Percentiles rank a stretch among this genome's conserved stretches.
Conservation (phyloP, 2,113 vertebrate species). For the Columba livia region DNA sequence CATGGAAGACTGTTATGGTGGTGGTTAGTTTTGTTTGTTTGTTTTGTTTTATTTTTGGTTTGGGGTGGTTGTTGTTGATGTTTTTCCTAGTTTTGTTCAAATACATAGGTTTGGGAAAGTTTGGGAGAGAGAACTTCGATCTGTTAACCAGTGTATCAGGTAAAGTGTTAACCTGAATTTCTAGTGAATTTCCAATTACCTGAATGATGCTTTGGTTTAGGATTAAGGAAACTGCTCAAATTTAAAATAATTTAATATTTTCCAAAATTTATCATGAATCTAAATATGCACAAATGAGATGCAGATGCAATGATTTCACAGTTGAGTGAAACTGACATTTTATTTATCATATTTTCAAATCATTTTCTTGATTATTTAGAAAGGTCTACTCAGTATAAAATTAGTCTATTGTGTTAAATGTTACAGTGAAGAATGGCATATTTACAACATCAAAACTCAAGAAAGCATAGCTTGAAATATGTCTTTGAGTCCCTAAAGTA, state of each 20-base stretch:
- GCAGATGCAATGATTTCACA: not conserved
- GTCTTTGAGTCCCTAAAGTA: not conserved
- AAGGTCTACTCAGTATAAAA: not conserved
- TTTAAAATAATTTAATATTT: not conserved
- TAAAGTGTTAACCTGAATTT: not conserved
- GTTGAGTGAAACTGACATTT: not conserved
- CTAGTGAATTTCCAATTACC: not conserved
- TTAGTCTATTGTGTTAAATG: not conserved
- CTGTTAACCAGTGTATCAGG: not conserved
- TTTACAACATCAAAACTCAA: conserved; percentile 15
- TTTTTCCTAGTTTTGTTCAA: not conserved
- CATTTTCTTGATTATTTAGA: not conserved
- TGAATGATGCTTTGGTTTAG: not conserved
- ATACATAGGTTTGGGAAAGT: not conserved
- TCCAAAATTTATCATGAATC: not conserved
- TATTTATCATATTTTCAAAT: not conserved
- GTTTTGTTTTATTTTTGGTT: no score
- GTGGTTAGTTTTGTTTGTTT: no score
- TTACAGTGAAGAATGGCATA: not conserved
- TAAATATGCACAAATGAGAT: not conserved
- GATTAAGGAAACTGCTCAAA: not conserved
- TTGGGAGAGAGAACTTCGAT: not conserved
- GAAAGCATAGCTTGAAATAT: not conserved
- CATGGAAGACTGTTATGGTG: no score
- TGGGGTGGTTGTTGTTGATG: no score